Conservation (phyloP, 2,888 invertebrate species). For the Chydorus sphaericus region DNA sequence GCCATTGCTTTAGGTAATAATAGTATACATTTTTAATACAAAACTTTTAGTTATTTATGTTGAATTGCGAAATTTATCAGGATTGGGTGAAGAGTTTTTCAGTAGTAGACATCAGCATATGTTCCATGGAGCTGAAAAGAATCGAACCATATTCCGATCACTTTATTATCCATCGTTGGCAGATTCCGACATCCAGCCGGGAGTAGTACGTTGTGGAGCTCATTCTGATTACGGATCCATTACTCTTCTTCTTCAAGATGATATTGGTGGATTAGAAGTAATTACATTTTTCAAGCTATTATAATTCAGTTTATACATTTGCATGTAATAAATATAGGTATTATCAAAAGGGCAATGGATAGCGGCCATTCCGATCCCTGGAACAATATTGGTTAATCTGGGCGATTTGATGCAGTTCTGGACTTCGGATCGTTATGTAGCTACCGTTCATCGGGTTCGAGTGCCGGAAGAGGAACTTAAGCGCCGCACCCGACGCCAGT, state of each 20-base stretch:
- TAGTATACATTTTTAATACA: background rate
- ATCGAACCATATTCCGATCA: conserved; percentile 45
- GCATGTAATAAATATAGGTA: background rate
- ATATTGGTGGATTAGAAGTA: conserved; percentile 57
- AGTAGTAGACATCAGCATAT: conserved; percentile 48
- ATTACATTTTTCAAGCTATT: background rate
- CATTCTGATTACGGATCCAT: conserved; percentile 60
- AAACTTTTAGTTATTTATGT: conserved; percentile 16
- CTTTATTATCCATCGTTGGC: conserved; percentile 51
- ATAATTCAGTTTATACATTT: background rate
- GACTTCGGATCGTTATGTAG: conserved; percentile 53
- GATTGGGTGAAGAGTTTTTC: conserved; percentile 36
- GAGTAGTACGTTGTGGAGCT: conserved; percentile 48
- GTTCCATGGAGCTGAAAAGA: conserved; percentile 39
- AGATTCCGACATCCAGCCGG: conserved; percentile 26
- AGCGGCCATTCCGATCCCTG: conserved; percentile 55
- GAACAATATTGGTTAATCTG: conserved; percentile 56
- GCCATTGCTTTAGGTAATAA: conserved; percentile 14
- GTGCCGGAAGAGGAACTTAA: conserved; percentile 47
- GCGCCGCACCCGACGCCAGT: conserved; percentile 50
- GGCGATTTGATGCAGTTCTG: conserved; percentile 58
- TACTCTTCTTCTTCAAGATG: conserved; percentile 53
- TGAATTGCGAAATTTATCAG: background rate
- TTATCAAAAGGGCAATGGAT: conserved; percentile 43
- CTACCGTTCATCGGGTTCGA: conserved; percentile 58